Evolutionary conservation across 2,797 vertebrate species (phyloP).

Genomic region (Rhinophrynus dorsalis): DNA sequence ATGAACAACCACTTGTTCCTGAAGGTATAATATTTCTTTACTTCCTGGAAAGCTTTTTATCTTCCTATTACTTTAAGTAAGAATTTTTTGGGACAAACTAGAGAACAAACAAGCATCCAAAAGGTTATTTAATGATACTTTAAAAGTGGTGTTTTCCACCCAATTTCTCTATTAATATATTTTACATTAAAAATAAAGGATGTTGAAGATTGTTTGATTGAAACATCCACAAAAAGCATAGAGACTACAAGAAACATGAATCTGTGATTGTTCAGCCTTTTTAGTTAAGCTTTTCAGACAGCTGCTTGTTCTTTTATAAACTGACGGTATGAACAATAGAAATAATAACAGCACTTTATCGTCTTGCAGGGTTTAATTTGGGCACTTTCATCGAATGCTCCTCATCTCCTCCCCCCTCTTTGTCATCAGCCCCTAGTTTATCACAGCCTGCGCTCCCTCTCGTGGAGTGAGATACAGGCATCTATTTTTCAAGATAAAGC

Average conservation of each 20-base stretch:
- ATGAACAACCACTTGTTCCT: too few species aligned
- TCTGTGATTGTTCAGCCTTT: slow-evolving; percentile 14
- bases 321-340: slow-evolving; percentile 12
- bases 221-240: too few species aligned
- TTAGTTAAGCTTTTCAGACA: neutral
- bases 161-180: too few species aligned
- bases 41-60: too few species aligned
- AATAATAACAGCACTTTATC: slow-evolving; percentile 18
- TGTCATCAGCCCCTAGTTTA: slow-evolving; percentile 19
- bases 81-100: too few species aligned
- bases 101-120: too few species aligned
- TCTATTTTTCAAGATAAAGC: slow-evolving; percentile 5
- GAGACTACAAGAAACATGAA: neutral
- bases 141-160: too few species aligned
- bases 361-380: slow-evolving; percentile 22
- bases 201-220: too few species aligned
- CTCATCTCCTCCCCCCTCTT: neutral
- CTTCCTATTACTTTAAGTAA: too few species aligned
- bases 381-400: slow-evolving; percentile 21
- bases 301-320: slow-evolving; percentile 18
- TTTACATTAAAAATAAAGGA: too few species aligned
- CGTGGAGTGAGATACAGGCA: slow-evolving; percentile 7
- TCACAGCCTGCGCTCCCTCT: slow-evolving; percentile 31
- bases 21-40: too few species aligned
- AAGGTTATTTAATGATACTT: too few species aligned